Evolutionary conservation across 1,140 invertebrate genomes (phyloP).

Genomic region (Ceratina calcarata): DNA sequence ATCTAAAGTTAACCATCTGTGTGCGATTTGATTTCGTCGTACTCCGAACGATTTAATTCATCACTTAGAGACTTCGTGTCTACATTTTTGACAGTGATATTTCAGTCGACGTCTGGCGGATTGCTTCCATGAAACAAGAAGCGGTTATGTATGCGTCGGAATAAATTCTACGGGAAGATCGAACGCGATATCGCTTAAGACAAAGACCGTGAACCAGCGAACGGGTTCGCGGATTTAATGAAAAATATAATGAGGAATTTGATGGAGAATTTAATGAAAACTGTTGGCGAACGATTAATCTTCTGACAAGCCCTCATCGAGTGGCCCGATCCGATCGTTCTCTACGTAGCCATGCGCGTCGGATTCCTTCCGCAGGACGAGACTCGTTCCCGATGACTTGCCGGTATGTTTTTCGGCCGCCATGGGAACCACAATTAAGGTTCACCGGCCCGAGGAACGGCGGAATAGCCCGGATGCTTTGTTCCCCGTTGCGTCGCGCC

Average conservation of each 20-base stretch:
- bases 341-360: conserved; percentile 30
- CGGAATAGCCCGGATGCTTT: conserved; percentile 42
- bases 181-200: too few relatives aligned
- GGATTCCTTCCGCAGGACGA: conserved; percentile 43
- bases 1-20: too few relatives aligned
- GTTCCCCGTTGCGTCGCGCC: not conserved
- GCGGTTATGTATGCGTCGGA: too few relatives aligned
- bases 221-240: not conserved
- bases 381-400: conserved; percentile 52
- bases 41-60: too few relatives aligned
- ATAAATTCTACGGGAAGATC: too few relatives aligned
- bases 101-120: too few relatives aligned
- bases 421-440: conserved; percentile 53
- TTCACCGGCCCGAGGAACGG: conserved; percentile 24
- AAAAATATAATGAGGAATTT: conserved; percentile 23
- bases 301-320: conserved; percentile 34
- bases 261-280: conserved; percentile 18
- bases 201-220: not conserved
- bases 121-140: too few relatives aligned
- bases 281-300: conserved; percentile 23
- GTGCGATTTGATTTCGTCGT: too few relatives aligned
- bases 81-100: too few relatives aligned
- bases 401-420: conserved; percentile 32
- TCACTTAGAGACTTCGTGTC: too few relatives aligned
- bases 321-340: conserved; percentile 25